These are phyloP conservation scores for Dexiosoma caninum DNA, from an alignment of 2,888 invertebrate genomes.

Conservation along the genomic window DNA sequence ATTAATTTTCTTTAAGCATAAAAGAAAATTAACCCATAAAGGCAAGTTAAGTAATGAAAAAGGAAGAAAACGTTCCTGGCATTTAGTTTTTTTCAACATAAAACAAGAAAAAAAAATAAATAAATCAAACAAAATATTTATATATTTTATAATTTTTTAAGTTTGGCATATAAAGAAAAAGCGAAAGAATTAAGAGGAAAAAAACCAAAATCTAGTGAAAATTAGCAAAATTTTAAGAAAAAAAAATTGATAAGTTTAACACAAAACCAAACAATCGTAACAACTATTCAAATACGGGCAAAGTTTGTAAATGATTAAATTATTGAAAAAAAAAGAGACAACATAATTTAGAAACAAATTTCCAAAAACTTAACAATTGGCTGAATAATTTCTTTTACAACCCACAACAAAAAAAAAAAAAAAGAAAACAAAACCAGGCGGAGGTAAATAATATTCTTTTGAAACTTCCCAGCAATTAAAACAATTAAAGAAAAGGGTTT, in stretches of 20 bases:
- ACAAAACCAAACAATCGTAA: constrained; percentile 48
- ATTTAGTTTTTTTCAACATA: constrained; percentile 55
- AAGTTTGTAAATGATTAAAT: constrained; percentile 42
- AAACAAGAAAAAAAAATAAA: no score
- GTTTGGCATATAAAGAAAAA: constrained; percentile 50
- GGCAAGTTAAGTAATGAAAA: constrained; percentile 14
- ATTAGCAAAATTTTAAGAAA: constrained; percentile 75
- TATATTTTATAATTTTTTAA: constrained; percentile 49
- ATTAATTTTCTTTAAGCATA: constrained; percentile 23
- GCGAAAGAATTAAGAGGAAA: not conserved
- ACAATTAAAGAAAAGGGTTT: constrained; percentile 34
- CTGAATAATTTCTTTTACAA: constrained; percentile 24
- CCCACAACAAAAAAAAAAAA: not conserved
- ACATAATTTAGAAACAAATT: constrained; percentile 63
- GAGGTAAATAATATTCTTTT: not conserved
- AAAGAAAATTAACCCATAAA: constrained; percentile 12
- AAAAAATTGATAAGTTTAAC: constrained; percentile 2
- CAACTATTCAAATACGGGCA: constrained; percentile 52
- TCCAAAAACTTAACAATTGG: constrained; percentile 49
- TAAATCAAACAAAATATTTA: constrained; percentile 2
- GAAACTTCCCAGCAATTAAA: not conserved
- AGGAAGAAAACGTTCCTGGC: constrained; percentile 60
- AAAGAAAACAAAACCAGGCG: no score
- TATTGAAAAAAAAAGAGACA: constrained; percentile 5
- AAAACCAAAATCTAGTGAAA: constrained; percentile 70